Conservation (phyloP, 2,113 vertebrate species). For the Macquaria australasica region DNA sequence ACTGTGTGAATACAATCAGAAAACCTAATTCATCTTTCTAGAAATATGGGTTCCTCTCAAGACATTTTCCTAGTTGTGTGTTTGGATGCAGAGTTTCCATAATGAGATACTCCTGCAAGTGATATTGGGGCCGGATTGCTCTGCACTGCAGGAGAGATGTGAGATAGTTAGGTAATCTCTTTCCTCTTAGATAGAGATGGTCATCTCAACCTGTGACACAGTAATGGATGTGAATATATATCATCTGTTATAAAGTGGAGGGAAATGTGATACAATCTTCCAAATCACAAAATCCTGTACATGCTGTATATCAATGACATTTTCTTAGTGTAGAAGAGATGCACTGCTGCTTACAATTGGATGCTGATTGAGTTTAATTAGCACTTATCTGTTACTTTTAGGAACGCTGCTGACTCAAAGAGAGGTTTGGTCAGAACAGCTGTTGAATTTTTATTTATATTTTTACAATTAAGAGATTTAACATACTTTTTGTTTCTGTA, state of each 20-base stretch:
- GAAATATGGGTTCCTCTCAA: neutral
- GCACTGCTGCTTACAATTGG: neutral
- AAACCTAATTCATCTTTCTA: neutral
- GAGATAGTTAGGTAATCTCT: slow-evolving; percentile 36
- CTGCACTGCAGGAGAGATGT: slow-evolving; percentile 47
- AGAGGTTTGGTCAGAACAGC: neutral
- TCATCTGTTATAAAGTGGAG: slow-evolving; percentile 5
- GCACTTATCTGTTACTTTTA: neutral
- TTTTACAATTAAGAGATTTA: neutral
- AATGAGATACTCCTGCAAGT: slow-evolving; percentile 36
- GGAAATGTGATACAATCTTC: slow-evolving; percentile 6
- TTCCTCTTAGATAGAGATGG: neutral
- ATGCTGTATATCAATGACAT: neutral
- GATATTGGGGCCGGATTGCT: slow-evolving; percentile 3
- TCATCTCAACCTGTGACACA: slow-evolving; percentile 34
- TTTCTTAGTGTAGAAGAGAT: neutral
- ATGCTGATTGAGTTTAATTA: neutral
- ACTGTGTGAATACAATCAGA: neutral
- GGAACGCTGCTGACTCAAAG: neutral
- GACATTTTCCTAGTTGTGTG: slow-evolving; percentile 15
- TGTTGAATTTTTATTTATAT: neutral
- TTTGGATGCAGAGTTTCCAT: slow-evolving; percentile 23
- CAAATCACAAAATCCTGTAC: slow-evolving; percentile 8
- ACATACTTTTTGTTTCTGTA: neutral
- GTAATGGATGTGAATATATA: slow-evolving; percentile 19